Evolutionary conservation across 2,797 vertebrate species (phyloP).

Genomic region (Ceyx erithaca): DNA sequence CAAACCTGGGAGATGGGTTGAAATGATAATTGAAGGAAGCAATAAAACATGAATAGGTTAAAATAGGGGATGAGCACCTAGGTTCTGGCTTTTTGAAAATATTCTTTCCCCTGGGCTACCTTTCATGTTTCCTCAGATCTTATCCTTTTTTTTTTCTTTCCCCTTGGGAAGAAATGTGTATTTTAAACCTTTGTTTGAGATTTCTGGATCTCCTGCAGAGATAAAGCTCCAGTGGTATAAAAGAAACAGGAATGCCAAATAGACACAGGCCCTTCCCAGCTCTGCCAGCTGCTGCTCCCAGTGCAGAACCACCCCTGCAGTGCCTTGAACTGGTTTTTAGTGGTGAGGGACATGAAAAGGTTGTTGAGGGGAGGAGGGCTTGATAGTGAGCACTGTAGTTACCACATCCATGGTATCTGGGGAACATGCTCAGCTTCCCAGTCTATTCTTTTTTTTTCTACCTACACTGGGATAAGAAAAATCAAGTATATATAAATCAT

Average conservation of each 20-base stretch:
- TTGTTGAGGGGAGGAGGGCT: background rate
- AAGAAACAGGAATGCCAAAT: background rate
- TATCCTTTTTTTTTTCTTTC: background rate
- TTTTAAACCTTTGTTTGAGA: background rate
- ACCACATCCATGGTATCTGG: background rate
- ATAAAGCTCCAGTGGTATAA: background rate
- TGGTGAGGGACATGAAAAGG: background rate
- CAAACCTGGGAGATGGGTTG: background rate
- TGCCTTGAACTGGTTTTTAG: background rate
- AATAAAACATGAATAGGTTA: background rate
- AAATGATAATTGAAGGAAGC: conserved; percentile 25
- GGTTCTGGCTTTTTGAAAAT: background rate
- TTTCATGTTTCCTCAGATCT: background rate
- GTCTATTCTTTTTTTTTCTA: background rate
- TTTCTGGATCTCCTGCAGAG: background rate
- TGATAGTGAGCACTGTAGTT: background rate
- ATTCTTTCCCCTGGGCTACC: background rate
- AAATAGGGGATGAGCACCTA: background rate
- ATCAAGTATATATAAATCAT: background rate
- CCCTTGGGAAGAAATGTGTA: background rate
- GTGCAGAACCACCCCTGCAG: background rate
- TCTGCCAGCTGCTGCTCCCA: background rate
- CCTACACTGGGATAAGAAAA: background rate
- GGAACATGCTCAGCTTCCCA: background rate
- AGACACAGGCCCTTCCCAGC: background rate